Evolutionary conservation across 2,797 vertebrate species (phyloP).

Genomic region (Echiichthys vipera): DNA sequence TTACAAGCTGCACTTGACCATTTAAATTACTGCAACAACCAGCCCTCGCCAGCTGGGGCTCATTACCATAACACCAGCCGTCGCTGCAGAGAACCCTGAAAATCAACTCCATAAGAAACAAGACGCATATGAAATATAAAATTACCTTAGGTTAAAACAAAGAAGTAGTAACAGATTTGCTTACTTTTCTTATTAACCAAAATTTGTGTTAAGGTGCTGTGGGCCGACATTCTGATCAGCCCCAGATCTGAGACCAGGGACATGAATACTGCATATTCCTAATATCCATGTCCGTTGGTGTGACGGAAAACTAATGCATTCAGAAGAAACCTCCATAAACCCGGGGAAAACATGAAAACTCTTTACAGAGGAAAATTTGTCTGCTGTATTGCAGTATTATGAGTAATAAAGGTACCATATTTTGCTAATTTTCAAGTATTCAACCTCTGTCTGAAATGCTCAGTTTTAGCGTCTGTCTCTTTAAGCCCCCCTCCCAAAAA

Average conservation of each 20-base stretch:
- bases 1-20: slow-evolving; percentile 98
- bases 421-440: too few relatives aligned
- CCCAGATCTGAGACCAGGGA: slow-evolving; percentile 1
- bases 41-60: slow-evolving; percentile 95
- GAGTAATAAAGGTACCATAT: background rate
- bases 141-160: slow-evolving; percentile 23
- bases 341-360: background rate
- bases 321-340: background rate
- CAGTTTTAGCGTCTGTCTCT: too few relatives aligned
- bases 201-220: background rate
- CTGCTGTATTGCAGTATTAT: background rate
- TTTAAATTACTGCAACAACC: slow-evolving; percentile 96
- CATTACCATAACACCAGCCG: slow-evolving; percentile 84
- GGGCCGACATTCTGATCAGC: background rate
- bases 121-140: slow-evolving; percentile 35
- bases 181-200: background rate
- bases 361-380: background rate
- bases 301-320: background rate
- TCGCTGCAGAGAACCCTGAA: slow-evolving; percentile 61
- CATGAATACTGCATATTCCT: background rate
- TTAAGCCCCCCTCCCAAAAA: too few relatives aligned
- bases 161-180: background rate
- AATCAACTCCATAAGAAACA: slow-evolving; percentile 55
- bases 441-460: too few relatives aligned
- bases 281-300: slow-evolving; percentile 12